Base-by-base conservation (phyloP, 1,140 invertebrate genomes). In the Drosophila pectinifera region DNA sequence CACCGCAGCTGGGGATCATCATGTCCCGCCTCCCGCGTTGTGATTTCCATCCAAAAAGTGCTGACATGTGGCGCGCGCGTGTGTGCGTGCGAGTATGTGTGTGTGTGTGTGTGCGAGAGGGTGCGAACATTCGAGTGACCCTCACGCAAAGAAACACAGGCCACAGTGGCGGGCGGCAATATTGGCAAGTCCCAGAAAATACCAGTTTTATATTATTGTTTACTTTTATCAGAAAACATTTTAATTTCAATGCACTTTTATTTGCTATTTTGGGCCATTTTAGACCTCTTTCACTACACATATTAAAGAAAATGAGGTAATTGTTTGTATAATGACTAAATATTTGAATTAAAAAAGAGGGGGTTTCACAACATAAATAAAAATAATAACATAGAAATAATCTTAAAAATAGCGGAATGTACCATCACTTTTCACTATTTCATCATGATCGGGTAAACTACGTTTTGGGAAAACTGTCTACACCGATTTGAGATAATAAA, bases 121-220 rank as follows among this genome's bases (percentile, higher is more conserved):
- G 18, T 49, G 46, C 43, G 49, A 45, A 36, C 70, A 73, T 43
- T 59, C 24, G 59, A 63, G 41, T 67, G 63, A 67, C 63, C 63
- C 63, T 65, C 63, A 67, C 42, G 63, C 41, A 22, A 67, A 65
- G 59, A 67, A 48, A 36, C 18, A 34, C 41, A 31, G 5, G 14
- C 6, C 18, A 65, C 63, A 65, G 59, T 28, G 31, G 4, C n/a
- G 63, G 24, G 7, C 24, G 1, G 11, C 0, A 56, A 22, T 48
- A 48, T 65, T 31, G 7, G 11, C 36, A 41, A 8, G 13, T 16
- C 0, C 3, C 5, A 0, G 7, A 7, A 11, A 53, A 5, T 10
- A n/a, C 2, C 1, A 10, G 0, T 4, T n/a, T 10, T 18, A 41
- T 20, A 16, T 18, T 31, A 31, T 14, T 49, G 13, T 18, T 49